These are phyloP conservation scores for Sminthurinus aureus DNA, from an alignment of 2,888 invertebrate genomes.

Conservation along the genomic window DNA sequence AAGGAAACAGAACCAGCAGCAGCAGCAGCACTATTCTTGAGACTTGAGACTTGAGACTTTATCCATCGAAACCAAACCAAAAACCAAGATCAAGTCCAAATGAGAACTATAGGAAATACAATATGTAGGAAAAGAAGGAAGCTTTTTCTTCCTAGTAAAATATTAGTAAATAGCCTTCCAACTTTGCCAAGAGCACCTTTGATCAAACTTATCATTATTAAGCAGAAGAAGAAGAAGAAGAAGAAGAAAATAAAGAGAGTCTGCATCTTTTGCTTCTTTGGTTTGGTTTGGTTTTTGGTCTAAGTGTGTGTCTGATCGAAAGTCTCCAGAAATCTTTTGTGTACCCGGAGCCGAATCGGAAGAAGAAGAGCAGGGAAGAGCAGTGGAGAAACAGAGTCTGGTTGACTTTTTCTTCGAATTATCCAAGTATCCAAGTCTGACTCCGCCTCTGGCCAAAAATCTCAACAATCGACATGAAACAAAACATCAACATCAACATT, in stretches of 20 bases:
- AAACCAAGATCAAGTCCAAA: neutral
- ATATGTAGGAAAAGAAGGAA: constrained; percentile 9
- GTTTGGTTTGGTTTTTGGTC: neutral
- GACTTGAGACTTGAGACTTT: constrained; percentile 25
- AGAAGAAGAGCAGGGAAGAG: neutral
- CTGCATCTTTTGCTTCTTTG: neutral
- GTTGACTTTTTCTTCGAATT: constrained; percentile 39
- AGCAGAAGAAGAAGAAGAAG: neutral
- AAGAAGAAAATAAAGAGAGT: neutral
- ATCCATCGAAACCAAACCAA: constrained; percentile 19
- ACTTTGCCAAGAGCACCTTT: constrained; percentile 29
- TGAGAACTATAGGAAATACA: neutral
- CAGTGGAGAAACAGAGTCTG: constrained; percentile 11
- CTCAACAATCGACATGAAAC: neutral
- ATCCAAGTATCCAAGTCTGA: constrained; percentile 9
- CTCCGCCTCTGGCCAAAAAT: constrained; percentile 41
- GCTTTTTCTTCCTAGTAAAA: constrained; percentile 1
- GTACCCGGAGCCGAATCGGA: constrained; percentile 29
- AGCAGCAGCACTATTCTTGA: neutral
- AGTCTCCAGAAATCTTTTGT: constrained; percentile 25
- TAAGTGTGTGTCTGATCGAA: constrained; percentile 20
- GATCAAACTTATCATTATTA: constrained; percentile 35
- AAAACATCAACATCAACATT: constrained; percentile 3
- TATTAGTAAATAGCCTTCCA: constrained; percentile 16
- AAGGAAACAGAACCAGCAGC: no score